These are phyloP conservation scores for Neogale vison DNA, from an alignment of 2,113 vertebrate genomes.

Conservation along the genomic window DNA sequence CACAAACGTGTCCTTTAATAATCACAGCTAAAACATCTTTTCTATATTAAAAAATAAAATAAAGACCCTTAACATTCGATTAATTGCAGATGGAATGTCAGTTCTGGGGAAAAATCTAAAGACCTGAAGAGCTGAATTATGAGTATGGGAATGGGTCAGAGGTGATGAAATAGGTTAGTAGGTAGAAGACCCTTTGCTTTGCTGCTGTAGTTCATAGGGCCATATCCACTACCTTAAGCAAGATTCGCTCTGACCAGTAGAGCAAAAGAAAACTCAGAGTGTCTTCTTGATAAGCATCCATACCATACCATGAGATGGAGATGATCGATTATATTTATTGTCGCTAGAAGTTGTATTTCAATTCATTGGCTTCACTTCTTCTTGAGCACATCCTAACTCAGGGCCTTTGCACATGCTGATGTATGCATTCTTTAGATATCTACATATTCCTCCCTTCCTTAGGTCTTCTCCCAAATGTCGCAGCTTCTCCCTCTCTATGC, in stretches of 20 bases:
- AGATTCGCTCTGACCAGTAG: background rate
- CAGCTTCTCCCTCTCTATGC: background rate
- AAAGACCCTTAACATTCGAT: background rate
- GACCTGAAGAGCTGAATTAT: background rate
- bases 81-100: background rate
- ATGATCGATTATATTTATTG: background rate
- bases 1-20: background rate
- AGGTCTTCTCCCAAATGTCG: background rate
- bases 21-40: background rate
- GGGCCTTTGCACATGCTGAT: background rate
- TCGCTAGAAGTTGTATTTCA: background rate
- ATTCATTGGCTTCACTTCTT: background rate
- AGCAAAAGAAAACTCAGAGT: background rate
- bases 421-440: background rate
- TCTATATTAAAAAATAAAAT: background rate
- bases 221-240: background rate
- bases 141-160: background rate
- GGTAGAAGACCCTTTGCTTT: background rate
- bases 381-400: background rate
- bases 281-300: background rate
- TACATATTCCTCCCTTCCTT: background rate
- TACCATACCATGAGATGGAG: background rate
- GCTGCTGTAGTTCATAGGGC: background rate
- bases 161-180: background rate
- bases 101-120: background rate